A percentile compares a stretch with the other conserved stretches of the same genome.
phyloP scores from a whole-genome alignment of 2,888 invertebrate genomes.

The Boloria euphrosyne region DNA sequence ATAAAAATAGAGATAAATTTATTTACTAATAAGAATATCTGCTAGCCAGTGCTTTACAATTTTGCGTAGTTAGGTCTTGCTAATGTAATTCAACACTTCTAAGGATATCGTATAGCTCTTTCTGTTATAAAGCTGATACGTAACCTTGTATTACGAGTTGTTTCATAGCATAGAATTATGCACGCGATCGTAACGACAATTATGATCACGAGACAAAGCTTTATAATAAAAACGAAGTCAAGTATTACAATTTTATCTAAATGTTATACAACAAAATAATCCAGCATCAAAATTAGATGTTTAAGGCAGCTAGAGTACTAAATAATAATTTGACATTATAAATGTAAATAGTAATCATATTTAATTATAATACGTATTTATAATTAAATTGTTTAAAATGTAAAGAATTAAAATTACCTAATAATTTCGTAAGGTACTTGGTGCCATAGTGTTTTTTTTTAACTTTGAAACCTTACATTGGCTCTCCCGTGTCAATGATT shows the following conservation, averaged over 20 bases:
- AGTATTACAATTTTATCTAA: not conserved
- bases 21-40: not conserved
- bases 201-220: slow-evolving; percentile 30
- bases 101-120: slow-evolving; percentile 32
- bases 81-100: slow-evolving; percentile 26
- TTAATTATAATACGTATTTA: too few relatives aligned
- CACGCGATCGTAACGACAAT: slow-evolving; percentile 34
- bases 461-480: too few relatives aligned
- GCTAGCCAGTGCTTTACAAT: slow-evolving; percentile 4
- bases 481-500: too few relatives aligned
- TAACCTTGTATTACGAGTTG: slow-evolving; percentile 40
- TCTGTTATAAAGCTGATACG: slow-evolving; percentile 33
- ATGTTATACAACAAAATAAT: too few relatives aligned
- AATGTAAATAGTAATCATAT: too few relatives aligned
- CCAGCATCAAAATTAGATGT: too few relatives aligned
- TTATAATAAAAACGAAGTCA: not conserved
- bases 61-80: slow-evolving; percentile 11
- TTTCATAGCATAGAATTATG: slow-evolving; percentile 29
- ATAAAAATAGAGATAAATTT: not conserved
- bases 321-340: too few relatives aligned
- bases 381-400: too few relatives aligned
- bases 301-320: too few relatives aligned
- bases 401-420: too few relatives aligned
- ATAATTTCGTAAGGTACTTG: too few relatives aligned
- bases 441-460: too few relatives aligned